phyloP scores from a whole-genome alignment of 2,113 vertebrate genomes.

The Gymnocephalus cernua region DNA sequence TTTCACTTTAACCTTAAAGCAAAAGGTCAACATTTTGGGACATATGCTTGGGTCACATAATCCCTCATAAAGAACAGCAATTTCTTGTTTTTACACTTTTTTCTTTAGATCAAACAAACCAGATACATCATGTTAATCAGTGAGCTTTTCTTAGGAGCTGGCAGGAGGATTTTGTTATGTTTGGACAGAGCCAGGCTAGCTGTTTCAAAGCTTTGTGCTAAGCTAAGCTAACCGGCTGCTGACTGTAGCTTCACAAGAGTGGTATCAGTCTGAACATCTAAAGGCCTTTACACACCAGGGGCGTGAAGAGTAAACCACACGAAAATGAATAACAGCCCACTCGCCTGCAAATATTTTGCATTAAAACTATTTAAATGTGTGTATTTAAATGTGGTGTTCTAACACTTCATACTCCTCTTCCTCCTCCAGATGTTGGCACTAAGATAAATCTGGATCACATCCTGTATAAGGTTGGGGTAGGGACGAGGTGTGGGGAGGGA shows the following conservation, averaged over 20 bases:
- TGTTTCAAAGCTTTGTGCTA: too few species aligned
- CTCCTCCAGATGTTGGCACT: conserved; percentile 51
- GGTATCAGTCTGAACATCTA: not conserved
- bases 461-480: conserved; percentile 78
- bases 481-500: conserved; percentile 72
- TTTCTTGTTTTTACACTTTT: not conserved
- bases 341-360: too few species aligned
- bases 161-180: not conserved
- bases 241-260: not conserved
- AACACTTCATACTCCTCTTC: not conserved
- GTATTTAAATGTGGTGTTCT: not conserved
- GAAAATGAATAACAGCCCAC: too few species aligned
- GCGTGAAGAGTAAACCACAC: too few species aligned
- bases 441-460: conserved; percentile 74
- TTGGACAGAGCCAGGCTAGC: too few species aligned
- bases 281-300: too few species aligned
- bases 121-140: not conserved
- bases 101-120: not conserved
- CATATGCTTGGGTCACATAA: not conserved
- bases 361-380: too few species aligned
- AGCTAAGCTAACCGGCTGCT: not conserved
- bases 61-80: too few species aligned
- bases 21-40: not conserved
- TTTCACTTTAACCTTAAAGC: not conserved
- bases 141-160: not conserved